Evolutionary conservation across 2,797 vertebrate genomes (phyloP).

Genomic region (Spizella passerina): DNA sequence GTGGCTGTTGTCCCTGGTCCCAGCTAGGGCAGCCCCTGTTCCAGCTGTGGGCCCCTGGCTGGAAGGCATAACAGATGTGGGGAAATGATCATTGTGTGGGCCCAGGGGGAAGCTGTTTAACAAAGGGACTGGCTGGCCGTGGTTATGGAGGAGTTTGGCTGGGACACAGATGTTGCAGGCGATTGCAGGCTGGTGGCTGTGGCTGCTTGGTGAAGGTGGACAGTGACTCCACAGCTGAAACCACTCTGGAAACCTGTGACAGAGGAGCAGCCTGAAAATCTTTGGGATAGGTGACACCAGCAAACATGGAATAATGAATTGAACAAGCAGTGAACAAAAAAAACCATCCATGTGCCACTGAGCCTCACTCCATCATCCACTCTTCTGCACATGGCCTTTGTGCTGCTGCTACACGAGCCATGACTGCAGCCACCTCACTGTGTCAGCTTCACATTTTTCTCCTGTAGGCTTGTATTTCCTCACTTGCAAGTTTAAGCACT

Average conservation of each 20-base stretch:
- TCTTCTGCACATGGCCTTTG: neutral
- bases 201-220: neutral
- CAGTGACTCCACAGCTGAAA: neutral
- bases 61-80: neutral
- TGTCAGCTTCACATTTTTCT: neutral
- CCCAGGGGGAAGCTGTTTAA: neutral
- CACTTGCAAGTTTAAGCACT: neutral
- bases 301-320: neutral
- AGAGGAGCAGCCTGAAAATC: neutral
- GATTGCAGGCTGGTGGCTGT: neutral
- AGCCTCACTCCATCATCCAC: neutral
- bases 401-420: neutral
- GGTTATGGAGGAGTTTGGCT: neutral
- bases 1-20: neutral
- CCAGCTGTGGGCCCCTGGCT: neutral
- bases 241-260: neutral
- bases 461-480: neutral
- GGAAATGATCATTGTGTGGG: neutral
- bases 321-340: neutral
- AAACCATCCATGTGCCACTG: rapidly evolving
- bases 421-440: neutral
- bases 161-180: neutral
- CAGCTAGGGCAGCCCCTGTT: neutral
- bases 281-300: neutral
- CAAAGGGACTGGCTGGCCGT: neutral